A percentile compares a stretch with the other conserved stretches of the same genome.
phyloP scores from a whole-genome alignment of 2,888 invertebrate genomes.

The Zygaena filipendulae region DNA sequence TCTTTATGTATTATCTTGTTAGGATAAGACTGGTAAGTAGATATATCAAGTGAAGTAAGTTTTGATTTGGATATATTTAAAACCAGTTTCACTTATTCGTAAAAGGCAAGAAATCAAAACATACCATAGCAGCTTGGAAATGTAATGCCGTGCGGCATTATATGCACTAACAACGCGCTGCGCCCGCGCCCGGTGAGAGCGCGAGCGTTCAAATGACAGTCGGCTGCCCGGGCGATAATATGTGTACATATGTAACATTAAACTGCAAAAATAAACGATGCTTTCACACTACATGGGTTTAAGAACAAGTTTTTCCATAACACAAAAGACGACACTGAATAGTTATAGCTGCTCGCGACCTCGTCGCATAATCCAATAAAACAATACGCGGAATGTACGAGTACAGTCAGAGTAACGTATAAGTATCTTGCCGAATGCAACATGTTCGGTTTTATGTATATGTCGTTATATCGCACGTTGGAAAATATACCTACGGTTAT shows the following conservation, averaged over 20 bases:
- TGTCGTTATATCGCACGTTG: too few species aligned
- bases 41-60: too few species aligned
- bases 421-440: too few species aligned
- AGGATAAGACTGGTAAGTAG: too few species aligned
- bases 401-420: conserved; percentile 44
- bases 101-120: too few species aligned
- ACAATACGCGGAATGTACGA: conserved; percentile 65
- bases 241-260: conserved; percentile 70
- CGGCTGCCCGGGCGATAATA: conserved; percentile 55
- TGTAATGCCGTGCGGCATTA: conserved; percentile 29
- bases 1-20: too few species aligned
- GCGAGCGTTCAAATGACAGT: conserved; percentile 42
- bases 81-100: too few species aligned
- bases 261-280: conserved; percentile 67
- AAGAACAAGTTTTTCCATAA: conserved; percentile 70
- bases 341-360: conserved; percentile 67
- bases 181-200: conserved; percentile 22
- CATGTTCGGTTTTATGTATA: too few species aligned
- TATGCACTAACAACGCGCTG: conserved; percentile 42
- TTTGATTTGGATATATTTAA: too few species aligned
- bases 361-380: conserved; percentile 68
- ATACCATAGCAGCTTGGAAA: too few species aligned
- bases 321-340: conserved; percentile 70
- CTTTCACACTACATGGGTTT: conserved; percentile 69
- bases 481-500: too few species aligned